Evolutionary conservation across 37 sponge, comb jelly and placozoan genomes (phyloP), one percentile per base, ranked within the genome.

Genomic region (Beroe ovata): DNA sequence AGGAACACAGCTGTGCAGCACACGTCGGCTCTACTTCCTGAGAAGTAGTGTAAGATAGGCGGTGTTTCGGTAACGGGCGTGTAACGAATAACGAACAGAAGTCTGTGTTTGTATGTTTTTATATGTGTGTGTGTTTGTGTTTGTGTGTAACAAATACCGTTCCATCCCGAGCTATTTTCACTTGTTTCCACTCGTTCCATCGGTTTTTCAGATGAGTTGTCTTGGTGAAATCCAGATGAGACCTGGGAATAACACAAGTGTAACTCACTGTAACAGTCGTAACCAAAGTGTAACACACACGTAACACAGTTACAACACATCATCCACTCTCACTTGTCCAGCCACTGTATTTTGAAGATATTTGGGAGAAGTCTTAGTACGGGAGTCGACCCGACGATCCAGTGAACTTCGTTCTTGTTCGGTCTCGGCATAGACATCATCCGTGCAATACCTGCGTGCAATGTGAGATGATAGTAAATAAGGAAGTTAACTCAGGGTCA

Each of bases 131-230:
- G n/a, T n/a, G n/a, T n/a, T n/a, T n/a, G n/a, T n/a, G n/a, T n/a
- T n/a, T n/a, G n/a, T n/a, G n/a, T n/a, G n/a, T n/a, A 47, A 28
- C 59, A 54, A 69, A 11, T 40, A 95, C 95, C 91, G 95, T 95
- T 25, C 97, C 97, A 89, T 97, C 97, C 89, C 97, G 64, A 81
- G 95, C 92, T 30, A 97, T 97, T 41, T 97, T 97, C 4, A 97
- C 97, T 29, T 94, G 95, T 88, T 97, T 97, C 91, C 93, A 92
- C 28, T 97, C 97, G 77, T 97, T 97, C 97, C 97, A 97, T 6
- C 95, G 94, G 91, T 97, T 97, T 91, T 95, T 95, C 41, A 97
- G 90, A 72, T 95, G 94, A 88, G 89, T 89, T 21, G 92, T 92
- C 25, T 90, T 89, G 0, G 64, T 61, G 90, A 97, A 97, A 35